Base-by-base conservation (phyloP, 2,113 vertebrate genomes). In the Hippoglossus stenolepis region DNA sequence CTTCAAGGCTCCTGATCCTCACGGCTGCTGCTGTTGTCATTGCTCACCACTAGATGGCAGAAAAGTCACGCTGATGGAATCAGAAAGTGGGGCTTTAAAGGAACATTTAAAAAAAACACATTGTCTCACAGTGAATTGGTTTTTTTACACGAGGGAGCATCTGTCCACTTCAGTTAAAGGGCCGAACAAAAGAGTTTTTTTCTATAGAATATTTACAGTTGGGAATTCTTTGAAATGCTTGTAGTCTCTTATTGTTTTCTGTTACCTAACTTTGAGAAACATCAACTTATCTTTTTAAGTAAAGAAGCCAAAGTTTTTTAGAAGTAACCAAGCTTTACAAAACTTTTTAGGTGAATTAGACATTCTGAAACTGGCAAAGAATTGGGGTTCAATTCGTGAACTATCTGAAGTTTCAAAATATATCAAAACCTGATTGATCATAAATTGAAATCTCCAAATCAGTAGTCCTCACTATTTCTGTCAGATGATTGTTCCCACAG, bases 41-140 rank as follows among this genome's bases (percentile, higher is more conserved):
- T 0, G 2, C 40, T 43, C 12, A 11, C 11, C 40, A 79, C 84
- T 83, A 77, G 91, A 85, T 61, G 24, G 89, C 87, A 89, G 87
- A 58, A 90, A 75, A 77, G 84, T 68, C 65, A 49, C 14, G 28
- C 23, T 38, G 13, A 60, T 78, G 3, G 56, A 71, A 61, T 47
- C 5, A 17, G 26, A 28, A 35, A 4, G 12, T 4, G 57, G n/a
- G 17, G 54, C 3, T 83, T 43, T 72, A 56, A 68, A 49, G 43
- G 26, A 6, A 14, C 20, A 43, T 2, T 13, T 21, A 54, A 21
- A 54, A 1, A 15, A 24, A 26, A 20, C 43, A 38, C 57, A 21
- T 63, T 14, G 63, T 24, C n/a, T 40, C 31, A 38, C 1, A 47
- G 13, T 65, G 4, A 43, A 43, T 57, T 23, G 1, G 15, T 38